Evolutionary conservation across 2,797 vertebrate species (phyloP).

Genomic region (Macrochelys suwanniensis): DNA sequence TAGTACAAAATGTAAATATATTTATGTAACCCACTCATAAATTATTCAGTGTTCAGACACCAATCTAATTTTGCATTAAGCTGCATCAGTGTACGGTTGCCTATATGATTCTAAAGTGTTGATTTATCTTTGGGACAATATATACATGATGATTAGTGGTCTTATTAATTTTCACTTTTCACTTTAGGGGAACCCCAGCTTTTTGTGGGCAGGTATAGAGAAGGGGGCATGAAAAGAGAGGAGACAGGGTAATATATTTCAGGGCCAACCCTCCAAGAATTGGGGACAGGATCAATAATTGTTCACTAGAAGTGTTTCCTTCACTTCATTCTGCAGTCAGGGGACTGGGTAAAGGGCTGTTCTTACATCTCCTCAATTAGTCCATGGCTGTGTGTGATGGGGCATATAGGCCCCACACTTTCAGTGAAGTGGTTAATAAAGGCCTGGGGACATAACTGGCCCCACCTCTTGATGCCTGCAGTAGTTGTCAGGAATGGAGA

Average conservation of each 20-base stretch:
- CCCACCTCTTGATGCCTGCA: not conserved
- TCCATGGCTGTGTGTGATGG: not conserved
- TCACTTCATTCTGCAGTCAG: not conserved
- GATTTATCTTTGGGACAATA: conserved; percentile 39
- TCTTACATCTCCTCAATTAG: not conserved
- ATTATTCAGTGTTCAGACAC: conserved; percentile 79
- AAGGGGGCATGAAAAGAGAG: not conserved
- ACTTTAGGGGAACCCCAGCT: not conserved
- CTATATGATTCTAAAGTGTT: conserved; percentile 48
- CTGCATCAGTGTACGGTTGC: conserved; percentile 60
- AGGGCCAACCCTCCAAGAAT: not conserved
- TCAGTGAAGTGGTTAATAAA: not conserved
- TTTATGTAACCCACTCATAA: conserved; percentile 75
- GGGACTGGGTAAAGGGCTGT: not conserved
- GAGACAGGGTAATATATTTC: not conserved
- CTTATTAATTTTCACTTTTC: not conserved
- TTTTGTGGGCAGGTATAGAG: not conserved
- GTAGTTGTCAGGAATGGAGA: not conserved
- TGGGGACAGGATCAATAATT: not conserved
- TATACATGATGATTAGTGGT: not conserved
- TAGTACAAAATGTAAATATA: conserved; percentile 76
- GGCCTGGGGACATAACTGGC: no score
- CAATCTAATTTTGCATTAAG: conserved; percentile 77
- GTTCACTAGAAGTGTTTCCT: not conserved
- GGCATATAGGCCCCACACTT: not conserved